Evolutionary conservation across 2,113 vertebrate genomes (phyloP), one percentile per base, ranked within the genome.

Genomic region (Solea solea): DNA sequence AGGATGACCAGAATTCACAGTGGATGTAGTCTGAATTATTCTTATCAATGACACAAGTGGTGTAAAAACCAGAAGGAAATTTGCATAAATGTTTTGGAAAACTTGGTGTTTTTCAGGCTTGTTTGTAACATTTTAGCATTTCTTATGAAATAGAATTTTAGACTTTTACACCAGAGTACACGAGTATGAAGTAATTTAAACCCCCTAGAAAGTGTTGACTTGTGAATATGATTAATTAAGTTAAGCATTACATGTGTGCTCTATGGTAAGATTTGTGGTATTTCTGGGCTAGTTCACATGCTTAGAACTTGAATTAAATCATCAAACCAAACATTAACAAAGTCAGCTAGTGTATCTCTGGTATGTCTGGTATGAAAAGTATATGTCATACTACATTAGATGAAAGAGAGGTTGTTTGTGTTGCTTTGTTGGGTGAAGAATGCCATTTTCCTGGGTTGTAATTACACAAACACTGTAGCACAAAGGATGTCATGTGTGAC

Each of bases 381-480:
- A 62, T 49, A 66, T 27, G 59, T 7, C 60, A 16, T 7, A 64
- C 39, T 64, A 16, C 9, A 28, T 12, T 11, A 10, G 14, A 51
- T 25, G 27, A 54, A 50, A 40, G 52, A 60, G 54, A 41, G 56
- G 56, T 59, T 46, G 58, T 67, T 64, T 40, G 55, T 76, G 65
- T 60, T 78, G 28, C 74, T 86, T 84, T 86, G 84, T 87, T 78
- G 81, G 62, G 62, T 44, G n/a, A 11, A 64, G 52, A 82, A 78
- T 67, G 64, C 64, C 56, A 61, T 84, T 82, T 81, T 72, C 39
- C 28, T 52, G 12, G 0, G 41, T 58, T 21, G 21, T 87, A 86
- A 89, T 90, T 88, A 83, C 46, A 87, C 72, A 21, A 21, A 72
- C 73, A 63, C 68, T 53, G 66, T 69, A 14, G 58, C 58, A 52